phyloP scores from a whole-genome alignment of 2,113 vertebrate genomes.

The Nansenia antarctica region DNA sequence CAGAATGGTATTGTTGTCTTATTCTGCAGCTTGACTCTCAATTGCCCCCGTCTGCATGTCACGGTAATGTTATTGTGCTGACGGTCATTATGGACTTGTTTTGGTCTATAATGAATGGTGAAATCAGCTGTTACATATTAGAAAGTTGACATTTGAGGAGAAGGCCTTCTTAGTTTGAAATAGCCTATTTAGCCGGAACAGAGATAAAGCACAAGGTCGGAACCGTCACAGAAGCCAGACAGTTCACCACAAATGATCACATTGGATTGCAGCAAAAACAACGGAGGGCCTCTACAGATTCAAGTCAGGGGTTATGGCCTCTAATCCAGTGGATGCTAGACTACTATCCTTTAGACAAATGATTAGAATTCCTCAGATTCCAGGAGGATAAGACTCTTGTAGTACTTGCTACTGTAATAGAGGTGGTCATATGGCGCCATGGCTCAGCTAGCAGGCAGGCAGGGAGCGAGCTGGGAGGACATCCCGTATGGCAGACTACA shows the following conservation, averaged over 20 bases:
- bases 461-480: too few relatives aligned
- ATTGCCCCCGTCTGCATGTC: not conserved
- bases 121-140: not conserved
- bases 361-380: slow-evolving; percentile 6
- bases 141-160: not conserved
- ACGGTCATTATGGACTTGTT: not conserved
- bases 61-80: not conserved
- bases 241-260: too few relatives aligned
- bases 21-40: not conserved
- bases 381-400: not conserved
- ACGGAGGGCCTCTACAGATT: not conserved
- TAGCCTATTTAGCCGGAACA: too few relatives aligned
- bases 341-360: not conserved
- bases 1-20: not conserved
- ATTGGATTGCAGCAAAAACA: too few relatives aligned
- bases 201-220: too few relatives aligned
- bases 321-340: not conserved
- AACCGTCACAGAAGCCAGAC: too few relatives aligned
- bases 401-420: not conserved
- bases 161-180: not conserved
- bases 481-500: too few relatives aligned
- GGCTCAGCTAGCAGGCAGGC: not conserved
- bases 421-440: not conserved
- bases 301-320: not conserved
- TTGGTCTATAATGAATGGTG: not conserved